A percentile compares a stretch with the other conserved stretches of the same genome.
phyloP scores from a whole-genome alignment of 2,113 vertebrate genomes.

The Cynoglossus semilaevis region DNA sequence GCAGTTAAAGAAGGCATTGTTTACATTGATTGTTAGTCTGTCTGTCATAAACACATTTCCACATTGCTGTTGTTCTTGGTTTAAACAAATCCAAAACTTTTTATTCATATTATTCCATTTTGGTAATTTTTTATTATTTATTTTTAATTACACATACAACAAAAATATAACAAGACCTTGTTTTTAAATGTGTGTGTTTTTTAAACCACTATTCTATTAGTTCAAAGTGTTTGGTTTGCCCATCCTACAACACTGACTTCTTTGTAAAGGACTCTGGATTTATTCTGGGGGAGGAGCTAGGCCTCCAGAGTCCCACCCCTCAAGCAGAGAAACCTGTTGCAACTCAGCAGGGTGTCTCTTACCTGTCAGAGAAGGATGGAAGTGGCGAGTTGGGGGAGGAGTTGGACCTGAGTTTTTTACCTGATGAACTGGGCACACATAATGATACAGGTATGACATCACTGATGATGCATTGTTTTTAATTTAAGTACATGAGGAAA shows the following conservation, averaged over 20 bases:
- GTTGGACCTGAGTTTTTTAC: slow-evolving; percentile 91
- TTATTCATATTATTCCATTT: too few species aligned
- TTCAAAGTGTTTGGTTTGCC: too few species aligned
- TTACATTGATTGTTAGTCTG: not conserved
- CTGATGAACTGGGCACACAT: slow-evolving; percentile 79
- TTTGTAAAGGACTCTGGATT: slow-evolving; percentile 41
- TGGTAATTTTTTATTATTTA: too few species aligned
- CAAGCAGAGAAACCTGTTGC: not conserved
- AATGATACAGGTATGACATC: slow-evolving; percentile 21
- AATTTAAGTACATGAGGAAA: not conserved
- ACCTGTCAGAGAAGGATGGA: slow-evolving; percentile 43
- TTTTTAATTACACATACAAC: too few species aligned
- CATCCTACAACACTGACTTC: not conserved
- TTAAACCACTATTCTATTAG: too few species aligned
- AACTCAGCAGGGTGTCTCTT: slow-evolving; percentile 57
- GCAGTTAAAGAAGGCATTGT: not conserved
- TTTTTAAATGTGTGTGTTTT: too few species aligned
- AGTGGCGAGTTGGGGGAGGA: slow-evolving; percentile 66
- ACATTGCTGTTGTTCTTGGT: not conserved
- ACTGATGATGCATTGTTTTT: not conserved
- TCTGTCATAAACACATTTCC: not conserved
- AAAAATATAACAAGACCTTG: too few species aligned
- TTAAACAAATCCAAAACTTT: too few species aligned
- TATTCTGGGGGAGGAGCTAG: slow-evolving; percentile 37
- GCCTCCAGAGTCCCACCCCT: slow-evolving; percentile 3